Evolutionary conservation across 2,113 vertebrate genomes (phyloP), one percentile per base, ranked within the genome.

Genomic region (Tragelaphus scriptus): DNA sequence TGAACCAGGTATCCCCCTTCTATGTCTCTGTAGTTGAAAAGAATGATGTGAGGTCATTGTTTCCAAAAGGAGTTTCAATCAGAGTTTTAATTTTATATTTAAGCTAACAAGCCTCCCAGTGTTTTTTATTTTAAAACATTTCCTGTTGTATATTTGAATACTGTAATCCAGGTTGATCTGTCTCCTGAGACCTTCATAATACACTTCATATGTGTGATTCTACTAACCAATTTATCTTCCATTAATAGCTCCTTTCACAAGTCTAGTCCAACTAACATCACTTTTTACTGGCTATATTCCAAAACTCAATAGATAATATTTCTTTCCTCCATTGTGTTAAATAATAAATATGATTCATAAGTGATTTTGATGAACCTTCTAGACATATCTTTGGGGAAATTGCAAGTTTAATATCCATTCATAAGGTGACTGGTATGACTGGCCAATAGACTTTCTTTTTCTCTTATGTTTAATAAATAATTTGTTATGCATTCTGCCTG

Each of bases 341-440:
- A 88, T 97, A 96, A 93, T 61, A 90, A 88, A 88, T 94, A 88
- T 49, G 6, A 47, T 82, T 85, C 79, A 58, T 89, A 97, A 93
- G 44, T 94, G 51, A 96, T 86, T 94, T 56, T 97, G 59, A 86
- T 84, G 56, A 97, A 97, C 7, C n/a, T 84, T 84, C 25, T 91
- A 94, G 59, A 89, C 7, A 40, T 95, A 85, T 88, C 68, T 95
- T 87, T 56, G 88, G 32, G n/a, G n/a, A 94, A 94, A 88, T 91
- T 97, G 94, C 23, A 95, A 92, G 40, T 61, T 40, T 95, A 90
- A 95, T 94, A 90, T 68, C 14, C 25, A 94, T 58, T 95, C 7
- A 88, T 51, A 95, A 94, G 23, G 32, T 82, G 21, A 84, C 15
- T 61, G 40, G 13, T 80, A 49, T 59, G 82, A 91, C 3, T 85